A percentile compares a stretch with the other conserved stretches of the same genome.
phyloP scores from a whole-genome alignment of 2,113 vertebrate species.

The Felis catus region DNA sequence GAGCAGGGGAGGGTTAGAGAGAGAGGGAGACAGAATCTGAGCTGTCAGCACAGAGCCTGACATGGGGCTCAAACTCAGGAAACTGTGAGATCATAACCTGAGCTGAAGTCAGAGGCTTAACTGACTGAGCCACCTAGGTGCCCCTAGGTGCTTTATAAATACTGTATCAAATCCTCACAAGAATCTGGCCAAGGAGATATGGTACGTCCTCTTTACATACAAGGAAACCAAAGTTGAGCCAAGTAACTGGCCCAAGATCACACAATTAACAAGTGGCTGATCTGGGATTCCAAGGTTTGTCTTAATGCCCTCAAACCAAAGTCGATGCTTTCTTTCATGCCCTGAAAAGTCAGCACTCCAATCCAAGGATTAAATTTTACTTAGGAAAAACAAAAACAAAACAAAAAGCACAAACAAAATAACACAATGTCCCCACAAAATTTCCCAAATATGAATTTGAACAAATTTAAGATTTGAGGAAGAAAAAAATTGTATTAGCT shows the following conservation, averaged over 20 bases:
- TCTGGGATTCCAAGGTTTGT: not conserved
- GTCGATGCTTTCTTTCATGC: not conserved
- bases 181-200: not conserved
- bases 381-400: conserved; percentile 5
- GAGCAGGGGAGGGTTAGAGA: too few relatives aligned
- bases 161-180: not conserved
- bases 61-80: too few relatives aligned
- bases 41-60: too few relatives aligned
- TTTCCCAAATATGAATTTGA: conserved; percentile 5
- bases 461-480: conserved; percentile 25
- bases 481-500: not conserved
- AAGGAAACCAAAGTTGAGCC: not conserved
- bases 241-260: not conserved
- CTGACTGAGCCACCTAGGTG: too few relatives aligned
- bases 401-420: not conserved
- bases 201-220: not conserved
- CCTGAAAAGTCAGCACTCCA: not conserved
- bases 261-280: not conserved
- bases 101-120: too few relatives aligned
- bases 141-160: conserved; percentile 6
- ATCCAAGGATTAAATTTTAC: not conserved
- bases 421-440: not conserved
- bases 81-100: too few relatives aligned
- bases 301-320: not conserved
- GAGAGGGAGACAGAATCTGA: too few relatives aligned